Evolutionary conservation across 2,888 invertebrate genomes (phyloP).

Genomic region (Teleogryllus oceanicus): DNA sequence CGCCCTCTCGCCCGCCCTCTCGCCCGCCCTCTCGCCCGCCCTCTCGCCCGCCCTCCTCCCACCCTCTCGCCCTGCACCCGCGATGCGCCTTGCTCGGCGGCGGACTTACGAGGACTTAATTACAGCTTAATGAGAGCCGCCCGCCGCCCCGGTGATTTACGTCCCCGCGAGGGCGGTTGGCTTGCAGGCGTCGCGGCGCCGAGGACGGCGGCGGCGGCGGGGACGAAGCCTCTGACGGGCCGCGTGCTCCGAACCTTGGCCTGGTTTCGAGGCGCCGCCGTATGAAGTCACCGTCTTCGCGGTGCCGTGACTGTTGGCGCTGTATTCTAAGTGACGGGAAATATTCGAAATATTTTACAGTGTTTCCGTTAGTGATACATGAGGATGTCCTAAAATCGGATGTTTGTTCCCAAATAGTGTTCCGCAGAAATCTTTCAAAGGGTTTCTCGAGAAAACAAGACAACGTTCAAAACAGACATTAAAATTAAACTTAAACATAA

Average conservation of each 20-base stretch:
- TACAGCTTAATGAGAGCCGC: background rate
- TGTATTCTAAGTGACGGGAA: too few relatives aligned
- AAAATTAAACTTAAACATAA: too few relatives aligned
- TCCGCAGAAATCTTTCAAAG: too few relatives aligned
- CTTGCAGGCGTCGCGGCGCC: background rate
- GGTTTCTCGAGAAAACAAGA: too few relatives aligned
- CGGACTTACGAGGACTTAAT: slow-evolving; percentile 1
- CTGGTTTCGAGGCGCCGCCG: background rate
- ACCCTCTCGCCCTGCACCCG: background rate
- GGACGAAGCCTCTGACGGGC: background rate
- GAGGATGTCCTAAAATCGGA: too few relatives aligned
- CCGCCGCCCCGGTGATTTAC: background rate
- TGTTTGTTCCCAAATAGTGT: too few relatives aligned
- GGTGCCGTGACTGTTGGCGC: too few relatives aligned
- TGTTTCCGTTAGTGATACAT: too few relatives aligned
- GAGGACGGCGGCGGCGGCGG: background rate
- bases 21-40: background rate
- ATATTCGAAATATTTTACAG: too few relatives aligned
- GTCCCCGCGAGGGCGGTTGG: background rate
- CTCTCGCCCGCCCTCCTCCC: background rate
- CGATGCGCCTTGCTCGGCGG: background rate
- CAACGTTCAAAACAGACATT: too few relatives aligned
- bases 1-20: too few relatives aligned
- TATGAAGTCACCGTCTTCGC: background rate
- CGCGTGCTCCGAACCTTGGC: background rate